Conservation (phyloP, 1,140 invertebrate species). For the Penaeus indicus region DNA sequence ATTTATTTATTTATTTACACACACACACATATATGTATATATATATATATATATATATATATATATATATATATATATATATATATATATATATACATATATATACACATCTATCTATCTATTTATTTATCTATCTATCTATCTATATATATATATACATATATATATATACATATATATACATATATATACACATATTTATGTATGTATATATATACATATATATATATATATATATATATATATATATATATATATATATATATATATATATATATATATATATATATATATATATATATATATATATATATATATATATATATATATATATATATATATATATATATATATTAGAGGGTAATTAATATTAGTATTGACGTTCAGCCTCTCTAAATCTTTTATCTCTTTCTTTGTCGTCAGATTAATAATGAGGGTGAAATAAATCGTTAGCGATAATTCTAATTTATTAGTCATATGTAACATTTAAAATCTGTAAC, state of each 20-base stretch:
- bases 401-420: no score
- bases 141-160: neutral
- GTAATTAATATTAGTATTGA: no score
- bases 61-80: conserved; percentile 30
- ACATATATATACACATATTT: conserved; percentile 11
- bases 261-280: no score
- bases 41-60: neutral
- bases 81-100: conserved; percentile 22
- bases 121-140: neutral
- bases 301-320: no score
- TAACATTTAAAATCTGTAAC: no score
- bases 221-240: conserved; percentile 14
- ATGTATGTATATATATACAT: neutral
- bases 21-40: neutral
- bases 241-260: neutral
- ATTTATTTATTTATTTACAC: neutral
- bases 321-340: no score
- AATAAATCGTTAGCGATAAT: no score
- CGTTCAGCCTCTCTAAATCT: no score
- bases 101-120: neutral
- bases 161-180: neutral
- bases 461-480: no score
- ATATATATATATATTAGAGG: no score
- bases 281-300: no score
- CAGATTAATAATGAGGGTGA: no score